A percentile compares a stretch with the other conserved stretches of the same genome.
phyloP scores from a whole-genome alignment of 92 coral and sea anemone genomes.

The Scolanthus callimorphus region DNA sequence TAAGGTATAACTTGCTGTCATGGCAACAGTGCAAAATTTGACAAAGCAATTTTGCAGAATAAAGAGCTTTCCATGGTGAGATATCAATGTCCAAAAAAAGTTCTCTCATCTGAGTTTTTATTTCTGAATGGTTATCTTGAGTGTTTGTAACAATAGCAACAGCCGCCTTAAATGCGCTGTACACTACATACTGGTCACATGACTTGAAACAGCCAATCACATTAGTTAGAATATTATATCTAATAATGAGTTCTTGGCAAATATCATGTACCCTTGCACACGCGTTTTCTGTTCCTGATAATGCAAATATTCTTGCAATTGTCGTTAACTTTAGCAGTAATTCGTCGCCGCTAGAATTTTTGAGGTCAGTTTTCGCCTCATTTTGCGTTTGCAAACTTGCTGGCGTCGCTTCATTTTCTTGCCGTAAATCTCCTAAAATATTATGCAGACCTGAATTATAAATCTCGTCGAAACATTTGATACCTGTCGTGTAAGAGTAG shows the following conservation, averaged over 20 bases:
- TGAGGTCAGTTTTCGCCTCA: too few species aligned
- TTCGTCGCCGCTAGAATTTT: slow-evolving; percentile 2
- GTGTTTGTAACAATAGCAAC: slow-evolving; percentile 10
- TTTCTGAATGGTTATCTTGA: too few species aligned
- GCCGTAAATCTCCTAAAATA: slow-evolving; percentile 1
- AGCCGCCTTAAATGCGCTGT: slow-evolving; percentile 54
- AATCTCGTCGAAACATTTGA: slow-evolving; percentile 28
- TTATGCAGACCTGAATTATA: slow-evolving; percentile 4
- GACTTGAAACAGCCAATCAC: slow-evolving; percentile 28
- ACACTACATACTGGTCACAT: slow-evolving; percentile 50
- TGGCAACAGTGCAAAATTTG: slow-evolving; percentile 14
- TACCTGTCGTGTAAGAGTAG: slow-evolving; percentile 20
- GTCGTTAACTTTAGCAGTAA: slow-evolving; percentile 43
- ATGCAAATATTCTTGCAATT: slow-evolving; percentile 28
- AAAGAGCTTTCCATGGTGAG: slow-evolving; percentile 46
- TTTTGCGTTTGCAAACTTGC: not conserved
- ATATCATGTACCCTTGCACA: slow-evolving; percentile 23
- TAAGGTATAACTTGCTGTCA: too few species aligned
- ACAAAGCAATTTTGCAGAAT: slow-evolving; percentile 28
- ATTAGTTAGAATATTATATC: slow-evolving; percentile 11
- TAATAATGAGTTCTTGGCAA: slow-evolving; percentile 15
- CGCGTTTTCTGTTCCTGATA: not conserved
- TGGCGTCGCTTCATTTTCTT: not conserved
- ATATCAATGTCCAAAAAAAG: slow-evolving; percentile 7
- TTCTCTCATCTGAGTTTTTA: too few species aligned